A percentile compares a stretch with the other conserved stretches of the same genome.
Evolutionary conservation across 2,888 invertebrate genomes (phyloP).

Genomic region (Diachrysia chrysitis): DNA sequence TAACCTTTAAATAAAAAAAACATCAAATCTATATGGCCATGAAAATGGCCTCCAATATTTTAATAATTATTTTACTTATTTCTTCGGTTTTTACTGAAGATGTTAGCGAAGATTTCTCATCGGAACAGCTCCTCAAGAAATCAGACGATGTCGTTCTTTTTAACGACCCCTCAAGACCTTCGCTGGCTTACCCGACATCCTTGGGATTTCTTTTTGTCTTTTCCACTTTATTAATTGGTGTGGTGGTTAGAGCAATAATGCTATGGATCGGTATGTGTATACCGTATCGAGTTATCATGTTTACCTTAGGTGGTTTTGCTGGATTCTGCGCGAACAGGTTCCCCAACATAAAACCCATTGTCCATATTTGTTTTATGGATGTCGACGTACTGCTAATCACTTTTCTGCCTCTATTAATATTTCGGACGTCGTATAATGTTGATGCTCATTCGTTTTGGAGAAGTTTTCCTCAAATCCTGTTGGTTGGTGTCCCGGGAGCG

Average conservation of each 20-base stretch:
- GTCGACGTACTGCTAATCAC: conserved; percentile 72
- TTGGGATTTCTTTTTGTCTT: conserved; percentile 77
- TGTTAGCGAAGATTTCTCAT: neutral
- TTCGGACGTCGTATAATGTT: conserved; percentile 79
- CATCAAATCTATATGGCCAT: conserved; percentile 59
- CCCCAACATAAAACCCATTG: conserved; percentile 75
- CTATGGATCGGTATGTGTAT: conserved; percentile 74
- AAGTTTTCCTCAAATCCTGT: conserved; percentile 78
- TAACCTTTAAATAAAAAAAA: neutral
- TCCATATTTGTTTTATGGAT: conserved; percentile 76
- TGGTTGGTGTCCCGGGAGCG: conserved; percentile 79
- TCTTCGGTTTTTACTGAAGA: conserved; percentile 11
- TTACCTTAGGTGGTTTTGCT: conserved; percentile 75
- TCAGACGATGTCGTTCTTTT: conserved; percentile 43
- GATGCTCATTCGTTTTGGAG: conserved; percentile 83
- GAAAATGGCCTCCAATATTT: conserved; percentile 52
- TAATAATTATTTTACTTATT: conserved; percentile 38
- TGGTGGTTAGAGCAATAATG: conserved; percentile 75
- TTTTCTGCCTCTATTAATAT: conserved; percentile 78
- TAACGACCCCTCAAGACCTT: conserved; percentile 65
- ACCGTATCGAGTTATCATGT: conserved; percentile 82
- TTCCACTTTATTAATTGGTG: conserved; percentile 73
- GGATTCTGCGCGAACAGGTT: conserved; percentile 77
- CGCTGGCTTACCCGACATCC: conserved; percentile 73
- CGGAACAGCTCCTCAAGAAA: neutral